A percentile compares a stretch with the other conserved stretches of the same genome.
Evolutionary conservation across 1,140 invertebrate genomes (phyloP).

Genomic region (Xylocopa sonorina): DNA sequence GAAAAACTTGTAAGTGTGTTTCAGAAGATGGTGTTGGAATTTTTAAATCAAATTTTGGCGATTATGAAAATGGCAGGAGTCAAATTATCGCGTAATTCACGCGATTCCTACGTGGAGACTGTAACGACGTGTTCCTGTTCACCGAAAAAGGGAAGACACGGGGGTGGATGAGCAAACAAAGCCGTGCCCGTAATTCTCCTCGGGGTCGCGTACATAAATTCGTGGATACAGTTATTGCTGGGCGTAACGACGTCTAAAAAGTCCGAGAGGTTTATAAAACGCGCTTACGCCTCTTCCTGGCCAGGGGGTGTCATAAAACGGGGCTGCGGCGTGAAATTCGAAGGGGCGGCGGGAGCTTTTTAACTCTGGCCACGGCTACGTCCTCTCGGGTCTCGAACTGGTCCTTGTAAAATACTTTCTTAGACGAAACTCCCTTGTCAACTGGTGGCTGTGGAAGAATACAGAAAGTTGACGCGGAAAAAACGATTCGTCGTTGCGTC

Average conservation of each 20-base stretch:
- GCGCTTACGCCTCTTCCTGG: neutral
- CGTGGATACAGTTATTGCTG: neutral
- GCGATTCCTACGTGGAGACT: too few species aligned
- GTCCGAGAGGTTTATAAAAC: slow-evolving; percentile 20
- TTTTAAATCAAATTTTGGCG: too few species aligned
- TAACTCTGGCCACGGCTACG: neutral
- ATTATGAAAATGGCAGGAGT: too few species aligned
- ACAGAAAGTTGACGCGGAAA: neutral
- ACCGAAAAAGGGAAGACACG: neutral
- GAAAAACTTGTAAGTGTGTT: too few species aligned
- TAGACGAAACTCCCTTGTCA: neutral
- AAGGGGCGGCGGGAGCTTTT: slow-evolving; percentile 9
- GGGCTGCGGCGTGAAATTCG: slow-evolving; percentile 12
- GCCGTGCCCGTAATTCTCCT: neutral
- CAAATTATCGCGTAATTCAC: neutral
- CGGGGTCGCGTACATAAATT: neutral
- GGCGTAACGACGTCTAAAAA: slow-evolving; percentile 1
- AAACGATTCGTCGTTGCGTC: neutral
- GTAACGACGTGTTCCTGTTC: neutral
- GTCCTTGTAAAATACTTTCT: slow-evolving; percentile 7
- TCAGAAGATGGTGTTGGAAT: too few species aligned
- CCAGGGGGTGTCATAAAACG: slow-evolving; percentile 15
- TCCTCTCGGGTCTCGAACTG: neutral
- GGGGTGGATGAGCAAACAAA: neutral
- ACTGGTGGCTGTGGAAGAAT: neutral